Evolutionary conservation across 2,113 vertebrate genomes (phyloP).

Genomic region (Chaetodon trifascialis): DNA sequence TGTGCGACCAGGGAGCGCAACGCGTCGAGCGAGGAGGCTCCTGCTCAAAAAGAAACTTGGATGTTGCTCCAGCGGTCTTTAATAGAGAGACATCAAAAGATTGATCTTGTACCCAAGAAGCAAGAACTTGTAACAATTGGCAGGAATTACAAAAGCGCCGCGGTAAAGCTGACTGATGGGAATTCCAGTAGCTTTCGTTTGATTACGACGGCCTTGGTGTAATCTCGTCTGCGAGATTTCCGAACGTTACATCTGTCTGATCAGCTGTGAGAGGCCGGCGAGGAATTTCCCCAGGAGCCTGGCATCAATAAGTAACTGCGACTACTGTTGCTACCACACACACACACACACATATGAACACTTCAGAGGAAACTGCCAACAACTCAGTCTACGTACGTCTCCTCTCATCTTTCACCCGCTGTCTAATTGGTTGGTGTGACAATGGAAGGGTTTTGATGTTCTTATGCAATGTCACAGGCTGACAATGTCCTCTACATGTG

Average conservation of each 20-base stretch:
- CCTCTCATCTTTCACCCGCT: slow-evolving; percentile 18
- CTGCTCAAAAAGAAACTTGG: neutral
- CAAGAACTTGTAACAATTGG: slow-evolving; percentile 47
- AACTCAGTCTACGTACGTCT: neutral
- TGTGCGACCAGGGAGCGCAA: neutral
- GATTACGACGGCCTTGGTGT: slow-evolving; percentile 17
- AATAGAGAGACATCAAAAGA: slow-evolving; percentile 11
- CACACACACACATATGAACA: neutral
- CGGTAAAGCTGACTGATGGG: neutral
- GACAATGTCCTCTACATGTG: slow-evolving; percentile 44
- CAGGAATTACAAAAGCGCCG: slow-evolving; percentile 30
- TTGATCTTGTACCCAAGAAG: slow-evolving; percentile 27
- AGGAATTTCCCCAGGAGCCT: slow-evolving; percentile 16
- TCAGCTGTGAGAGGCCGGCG: slow-evolving; percentile 40
- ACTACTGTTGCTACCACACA: neutral
- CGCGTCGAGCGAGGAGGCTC: neutral
- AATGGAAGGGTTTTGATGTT: slow-evolving; percentile 47
- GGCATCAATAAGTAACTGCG: slow-evolving; percentile 15
- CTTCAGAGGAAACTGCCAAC: slow-evolving; percentile 27
- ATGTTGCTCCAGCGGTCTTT: slow-evolving; percentile 5
- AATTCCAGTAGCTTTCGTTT: slow-evolving; percentile 40
- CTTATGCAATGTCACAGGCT: slow-evolving; percentile 59
- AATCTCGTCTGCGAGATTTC: slow-evolving; percentile 39
- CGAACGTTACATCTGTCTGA: slow-evolving; percentile 49
- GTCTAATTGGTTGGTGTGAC: slow-evolving; percentile 52